Evolutionary conservation across 2,797 vertebrate species (phyloP), one percentile per base, ranked within the genome.

Genomic region (Poeciliopsis paucimaculata): DNA sequence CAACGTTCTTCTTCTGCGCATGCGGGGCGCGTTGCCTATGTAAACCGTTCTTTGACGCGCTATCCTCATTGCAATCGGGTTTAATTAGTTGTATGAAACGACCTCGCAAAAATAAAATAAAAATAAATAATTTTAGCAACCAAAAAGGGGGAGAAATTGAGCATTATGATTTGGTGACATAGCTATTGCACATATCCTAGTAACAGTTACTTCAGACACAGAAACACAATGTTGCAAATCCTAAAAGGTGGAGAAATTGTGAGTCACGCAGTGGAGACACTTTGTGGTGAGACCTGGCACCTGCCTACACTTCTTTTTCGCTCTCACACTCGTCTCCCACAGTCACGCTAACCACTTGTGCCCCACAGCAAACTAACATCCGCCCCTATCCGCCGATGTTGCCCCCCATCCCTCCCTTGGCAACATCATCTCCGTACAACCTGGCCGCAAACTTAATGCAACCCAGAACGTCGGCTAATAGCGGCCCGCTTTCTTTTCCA

Each of bases 231-330:
- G 13, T 31, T 66, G 43, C 23, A 18, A 36, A 49, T 53, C 46
- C 57, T 72, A 26, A 78, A 77, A 77, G 46, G 5, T 45, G 72
- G 26, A 87, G 64, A 82, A 82, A 84, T 73, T 57, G 68, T 92
- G 90, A 93, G 84, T 94, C 90, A 93, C 60, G 34, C 78, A 83
- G 74, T 82, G 89, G 85, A 87, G 91, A 87, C 72, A 4, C 36
- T 74, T 85, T 86, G 88, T 78, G 89, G 89, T 85, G 78, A 82
- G n/a, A 49, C 43, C 74, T 88, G 76, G 82, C 89, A 92, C 89
- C 90, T 87, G 76, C 87, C 90, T 82, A 87, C 85, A 28, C 77
- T 62, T 80, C 71, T 57, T 86, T 89, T 71, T 91, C 87, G 80
- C 71, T 87, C 77, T 90, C 85, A 88, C 45, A 82, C 31, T 77